phyloP scores from a whole-genome alignment of 2,113 vertebrate species.

The Dasyurus viverrinus region DNA sequence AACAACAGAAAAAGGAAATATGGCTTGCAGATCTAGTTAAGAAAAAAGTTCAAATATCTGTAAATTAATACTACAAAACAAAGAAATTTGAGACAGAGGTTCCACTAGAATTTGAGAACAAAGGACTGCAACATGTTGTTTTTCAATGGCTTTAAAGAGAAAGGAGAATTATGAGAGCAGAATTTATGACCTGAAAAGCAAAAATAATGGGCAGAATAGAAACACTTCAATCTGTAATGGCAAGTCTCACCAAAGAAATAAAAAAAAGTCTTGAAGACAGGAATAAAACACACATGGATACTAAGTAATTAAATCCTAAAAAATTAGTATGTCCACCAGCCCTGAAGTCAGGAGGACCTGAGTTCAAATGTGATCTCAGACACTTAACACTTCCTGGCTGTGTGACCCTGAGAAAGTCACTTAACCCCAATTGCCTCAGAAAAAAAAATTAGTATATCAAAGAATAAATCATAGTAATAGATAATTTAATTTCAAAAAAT shows the following conservation, averaged over 20 bases:
- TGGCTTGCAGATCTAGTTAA: not conserved
- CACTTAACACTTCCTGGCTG: too few relatives aligned
- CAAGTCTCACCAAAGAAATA: not conserved
- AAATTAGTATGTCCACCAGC: not conserved
- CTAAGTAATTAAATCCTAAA: not conserved
- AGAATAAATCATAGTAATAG: not conserved
- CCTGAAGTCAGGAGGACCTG: too few relatives aligned
- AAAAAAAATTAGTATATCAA: not conserved
- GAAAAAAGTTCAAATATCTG: not conserved
- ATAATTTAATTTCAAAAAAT: not conserved
- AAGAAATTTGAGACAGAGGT: not conserved
- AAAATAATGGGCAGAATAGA: not conserved
- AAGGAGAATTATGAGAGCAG: not conserved
- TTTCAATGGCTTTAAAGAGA: not conserved
- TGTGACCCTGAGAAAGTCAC: too few relatives aligned
- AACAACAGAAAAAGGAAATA: not conserved
- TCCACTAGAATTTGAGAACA: not conserved
- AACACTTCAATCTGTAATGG: not conserved
- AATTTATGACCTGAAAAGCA: not conserved
- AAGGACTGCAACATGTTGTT: not conserved
- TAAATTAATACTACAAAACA: not conserved
- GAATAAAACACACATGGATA: not conserved
- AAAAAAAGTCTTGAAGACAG: not conserved
- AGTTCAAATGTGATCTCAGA: too few relatives aligned
- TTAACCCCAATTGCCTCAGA: too few relatives aligned